Base-by-base conservation (phyloP, 2,113 vertebrate genomes). In the Antennarius striatus region DNA sequence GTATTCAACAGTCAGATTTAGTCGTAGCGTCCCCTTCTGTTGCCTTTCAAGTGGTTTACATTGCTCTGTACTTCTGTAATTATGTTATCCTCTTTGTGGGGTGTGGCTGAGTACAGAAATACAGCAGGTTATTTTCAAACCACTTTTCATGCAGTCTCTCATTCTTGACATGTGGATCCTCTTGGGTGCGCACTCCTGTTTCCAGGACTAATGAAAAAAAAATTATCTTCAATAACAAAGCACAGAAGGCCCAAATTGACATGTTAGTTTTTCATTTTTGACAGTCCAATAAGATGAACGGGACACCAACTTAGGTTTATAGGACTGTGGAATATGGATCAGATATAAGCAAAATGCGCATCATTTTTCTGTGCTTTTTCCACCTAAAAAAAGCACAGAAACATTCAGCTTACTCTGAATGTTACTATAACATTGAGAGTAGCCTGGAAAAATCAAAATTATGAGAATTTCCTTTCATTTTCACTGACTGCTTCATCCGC, bases 21-120 rank as follows among this genome's bases (percentile, higher is more conserved):
- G 83, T 67, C 72, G 75, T 79, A 74, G 66, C 3, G 32, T 48
- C 54, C 66, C 43, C 51, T 58, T 68, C 55, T 57, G 51, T 57
- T 22, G 10, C 52, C 71, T 64, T 92, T 91, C 40, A 91, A 86
- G 91, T 92, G 91, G 91, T 88, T 81, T 71, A 59, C 59, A 72
- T 52, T 49, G 64, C 46, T 56, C 68, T 71, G 76, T 76, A 43
- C 56, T 73, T 57, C 11, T 88, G 84, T 89, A 91, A 91, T 92
- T 92, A 93, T 77, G 76, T 52, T 56, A 64, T 76, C 81, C 80
- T 71, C 78, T 63, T 62, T 73, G 62, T 32, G 69, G 92, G 90
- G 92, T 91, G 91, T 88, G 89, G 83, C 83, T 1, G 36, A 40
- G 71, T 59, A 70, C 82, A 83, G 82, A 91, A 91, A 89, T 88